These are phyloP conservation scores for Drosophila setosimentum DNA, from an alignment of 2,888 invertebrate species.

Conservation along the genomic window DNA sequence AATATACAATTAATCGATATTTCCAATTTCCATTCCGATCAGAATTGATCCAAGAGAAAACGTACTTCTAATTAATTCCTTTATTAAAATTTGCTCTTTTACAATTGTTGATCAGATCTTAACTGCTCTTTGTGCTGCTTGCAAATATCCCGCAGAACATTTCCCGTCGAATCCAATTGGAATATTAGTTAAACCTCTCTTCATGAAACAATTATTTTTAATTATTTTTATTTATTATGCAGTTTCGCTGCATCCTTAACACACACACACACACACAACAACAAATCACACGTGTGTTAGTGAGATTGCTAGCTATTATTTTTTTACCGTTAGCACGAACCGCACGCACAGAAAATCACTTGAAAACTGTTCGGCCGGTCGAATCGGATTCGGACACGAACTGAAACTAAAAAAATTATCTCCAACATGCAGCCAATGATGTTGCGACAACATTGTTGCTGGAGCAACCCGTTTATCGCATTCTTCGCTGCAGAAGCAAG, in stretches of 20 bases:
- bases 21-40: background rate
- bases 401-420: slow-evolving; percentile 11
- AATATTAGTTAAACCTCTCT: slow-evolving; percentile 2
- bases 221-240: slow-evolving; percentile 22
- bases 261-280: slow-evolving; percentile 28
- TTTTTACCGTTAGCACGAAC: slow-evolving; percentile 63
- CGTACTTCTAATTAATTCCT: background rate
- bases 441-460: slow-evolving; percentile 56
- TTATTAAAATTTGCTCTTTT: background rate
- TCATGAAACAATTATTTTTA: background rate
- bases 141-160: background rate
- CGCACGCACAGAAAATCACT: slow-evolving; percentile 71
- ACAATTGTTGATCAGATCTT: slow-evolving; percentile 11
- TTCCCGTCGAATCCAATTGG: background rate
- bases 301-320: slow-evolving; percentile 21
- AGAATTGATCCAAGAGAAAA: background rate
- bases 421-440: slow-evolving; percentile 42
- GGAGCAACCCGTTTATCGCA: slow-evolving; percentile 19
- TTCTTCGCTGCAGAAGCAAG: background rate
- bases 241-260: slow-evolving; percentile 31
- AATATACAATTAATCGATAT: background rate
- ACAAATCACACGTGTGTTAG: slow-evolving; percentile 27
- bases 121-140: background rate
- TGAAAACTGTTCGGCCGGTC: slow-evolving; percentile 66
- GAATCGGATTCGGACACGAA: slow-evolving; percentile 33